Conservation (phyloP, 2,888 invertebrate species). For the Lycaena phlaeas region DNA sequence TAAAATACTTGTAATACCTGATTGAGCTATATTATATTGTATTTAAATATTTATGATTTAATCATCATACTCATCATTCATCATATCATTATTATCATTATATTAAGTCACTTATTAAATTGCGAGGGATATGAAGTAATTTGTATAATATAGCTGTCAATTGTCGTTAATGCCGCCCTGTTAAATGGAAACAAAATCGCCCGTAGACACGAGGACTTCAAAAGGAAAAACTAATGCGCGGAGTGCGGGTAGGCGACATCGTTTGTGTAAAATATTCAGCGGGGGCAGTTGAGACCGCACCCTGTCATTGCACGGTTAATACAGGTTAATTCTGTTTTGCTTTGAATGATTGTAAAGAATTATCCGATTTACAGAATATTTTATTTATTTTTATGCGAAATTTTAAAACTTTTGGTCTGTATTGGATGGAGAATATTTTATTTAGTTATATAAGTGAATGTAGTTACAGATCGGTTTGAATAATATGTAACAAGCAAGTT, state of each 20-base stretch:
- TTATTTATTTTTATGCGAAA: constrained; percentile 16
- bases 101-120: too few relatives aligned
- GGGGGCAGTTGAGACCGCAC: constrained; percentile 40
- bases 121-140: background rate
- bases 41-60: too few relatives aligned
- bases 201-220: constrained; percentile 57
- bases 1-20: too few relatives aligned
- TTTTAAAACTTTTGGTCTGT: background rate
- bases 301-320: constrained; percentile 59
- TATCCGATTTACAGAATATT: constrained; percentile 37
- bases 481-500: too few relatives aligned
- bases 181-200: constrained; percentile 49
- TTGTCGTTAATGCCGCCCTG: constrained; percentile 18
- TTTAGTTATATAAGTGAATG: too few relatives aligned
- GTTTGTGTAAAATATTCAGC: constrained; percentile 63
- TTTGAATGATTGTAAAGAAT: constrained; percentile 40
- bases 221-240: constrained; percentile 64
- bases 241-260: constrained; percentile 26
- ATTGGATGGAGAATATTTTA: too few relatives aligned
- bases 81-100: too few relatives aligned
- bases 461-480: too few relatives aligned
- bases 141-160: background rate
- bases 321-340: constrained; percentile 44
- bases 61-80: too few relatives aligned
- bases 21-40: too few relatives aligned